These are phyloP conservation scores for Stegostoma tigrinum DNA, from an alignment of 2,113 vertebrate genomes.

Conservation along the genomic window DNA sequence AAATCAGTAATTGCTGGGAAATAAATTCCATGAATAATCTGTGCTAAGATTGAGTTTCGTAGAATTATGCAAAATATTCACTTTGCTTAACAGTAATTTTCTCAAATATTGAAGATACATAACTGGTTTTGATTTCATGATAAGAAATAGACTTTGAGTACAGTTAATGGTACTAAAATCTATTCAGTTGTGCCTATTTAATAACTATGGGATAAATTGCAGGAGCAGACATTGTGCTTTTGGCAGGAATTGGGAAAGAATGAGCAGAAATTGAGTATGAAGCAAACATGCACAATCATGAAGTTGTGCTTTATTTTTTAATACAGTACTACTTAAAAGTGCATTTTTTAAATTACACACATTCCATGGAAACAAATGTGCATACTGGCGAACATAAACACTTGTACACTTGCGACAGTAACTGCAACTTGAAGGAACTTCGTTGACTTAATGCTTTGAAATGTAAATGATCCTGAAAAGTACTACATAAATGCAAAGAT, in stretches of 20 bases:
- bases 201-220: not conserved
- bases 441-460: too few relatives aligned
- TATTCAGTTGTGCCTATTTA: not conserved
- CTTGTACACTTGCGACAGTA: too few relatives aligned
- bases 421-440: too few relatives aligned
- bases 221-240: not conserved
- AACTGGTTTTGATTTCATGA: not conserved
- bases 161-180: not conserved
- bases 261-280: not conserved
- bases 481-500: too few relatives aligned
- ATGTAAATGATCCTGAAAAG: too few relatives aligned
- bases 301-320: not conserved
- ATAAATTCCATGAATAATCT: not conserved
- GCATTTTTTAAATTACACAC: not conserved
- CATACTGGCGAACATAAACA: not conserved
- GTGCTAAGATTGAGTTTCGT: not conserved
- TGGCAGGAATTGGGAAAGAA: not conserved
- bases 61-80: constrained; percentile 3
- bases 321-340: not conserved
- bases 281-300: not conserved
- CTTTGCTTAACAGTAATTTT: not conserved
- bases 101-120: not conserved
- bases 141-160: not conserved
- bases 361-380: not conserved
- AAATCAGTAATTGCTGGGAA: not conserved